Conservation (phyloP, 2,888 invertebrate genomes). For the Macaria liturata region DNA sequence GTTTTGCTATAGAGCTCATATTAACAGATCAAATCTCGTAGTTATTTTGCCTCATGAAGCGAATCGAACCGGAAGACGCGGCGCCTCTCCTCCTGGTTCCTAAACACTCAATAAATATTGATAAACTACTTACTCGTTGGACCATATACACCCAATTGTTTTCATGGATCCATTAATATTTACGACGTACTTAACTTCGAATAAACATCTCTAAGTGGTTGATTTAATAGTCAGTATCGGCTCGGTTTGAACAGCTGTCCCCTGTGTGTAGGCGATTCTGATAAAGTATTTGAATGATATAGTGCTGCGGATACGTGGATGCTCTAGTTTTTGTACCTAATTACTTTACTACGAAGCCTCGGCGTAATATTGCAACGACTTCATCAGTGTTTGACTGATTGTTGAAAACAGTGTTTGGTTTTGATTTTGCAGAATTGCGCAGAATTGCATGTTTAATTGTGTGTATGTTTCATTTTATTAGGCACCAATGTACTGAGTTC, state of each 20-base stretch:
- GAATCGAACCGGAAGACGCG: neutral
- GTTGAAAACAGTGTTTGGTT: too few relatives aligned
- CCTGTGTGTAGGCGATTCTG: conserved; percentile 4
- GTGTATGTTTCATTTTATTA: too few relatives aligned
- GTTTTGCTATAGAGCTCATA: too few relatives aligned
- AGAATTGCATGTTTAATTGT: too few relatives aligned
- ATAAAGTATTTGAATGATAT: conserved; percentile 9
- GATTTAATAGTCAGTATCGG: conserved; percentile 31
- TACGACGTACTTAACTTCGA: conserved; percentile 39
- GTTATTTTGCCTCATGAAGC: neutral
- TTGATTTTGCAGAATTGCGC: too few relatives aligned
- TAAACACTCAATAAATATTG: conserved; percentile 41
- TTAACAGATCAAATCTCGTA: neutral
- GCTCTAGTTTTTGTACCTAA: neutral
- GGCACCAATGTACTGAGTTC: too few relatives aligned
- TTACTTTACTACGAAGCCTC: too few relatives aligned
- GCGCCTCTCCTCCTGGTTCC: conserved; percentile 14
- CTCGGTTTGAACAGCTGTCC: conserved; percentile 21
- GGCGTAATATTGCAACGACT: too few relatives aligned
- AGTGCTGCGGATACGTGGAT: neutral
- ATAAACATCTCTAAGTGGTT: conserved; percentile 34
- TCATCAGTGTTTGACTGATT: too few relatives aligned
- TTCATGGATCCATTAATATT: conserved; percentile 41
- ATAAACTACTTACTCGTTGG: conserved; percentile 37
- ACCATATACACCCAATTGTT: conserved; percentile 42